Evolutionary conservation across 2,888 invertebrate genomes (phyloP).

Genomic region (Molanna angustata): DNA sequence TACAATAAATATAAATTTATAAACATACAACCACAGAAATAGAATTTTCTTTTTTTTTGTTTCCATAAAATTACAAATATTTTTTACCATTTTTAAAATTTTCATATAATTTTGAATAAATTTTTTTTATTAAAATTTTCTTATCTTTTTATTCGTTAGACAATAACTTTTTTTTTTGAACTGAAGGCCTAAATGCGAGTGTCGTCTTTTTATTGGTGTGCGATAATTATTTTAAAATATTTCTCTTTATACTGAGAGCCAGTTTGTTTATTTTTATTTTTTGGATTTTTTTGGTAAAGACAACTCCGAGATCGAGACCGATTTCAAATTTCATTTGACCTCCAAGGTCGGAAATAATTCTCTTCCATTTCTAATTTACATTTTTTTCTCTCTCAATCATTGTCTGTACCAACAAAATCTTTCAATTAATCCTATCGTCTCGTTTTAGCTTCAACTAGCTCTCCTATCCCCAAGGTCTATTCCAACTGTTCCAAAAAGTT

Average conservation of each 20-base stretch:
- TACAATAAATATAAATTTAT: constrained; percentile 26
- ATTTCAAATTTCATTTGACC: too few species aligned
- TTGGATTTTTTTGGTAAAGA: too few species aligned
- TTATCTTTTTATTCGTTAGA: constrained; percentile 29
- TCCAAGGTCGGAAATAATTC: too few species aligned
- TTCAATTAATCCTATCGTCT: too few species aligned
- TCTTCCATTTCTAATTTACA: too few species aligned
- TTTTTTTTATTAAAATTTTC: constrained; percentile 29
- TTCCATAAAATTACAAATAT: constrained; percentile 31
- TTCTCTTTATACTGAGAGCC: background rate
- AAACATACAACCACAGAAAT: constrained; percentile 33
- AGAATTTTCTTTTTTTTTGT: constrained; percentile 32
- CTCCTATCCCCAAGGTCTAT: constrained; percentile 60
- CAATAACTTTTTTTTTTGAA: constrained; percentile 47
- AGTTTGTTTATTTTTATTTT: background rate
- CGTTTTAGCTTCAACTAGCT: too few species aligned
- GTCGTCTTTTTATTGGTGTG: constrained; percentile 62
- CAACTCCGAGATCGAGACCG: too few species aligned
- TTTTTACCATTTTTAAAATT: constrained; percentile 26
- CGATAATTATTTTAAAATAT: constrained; percentile 35
- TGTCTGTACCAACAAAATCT: too few species aligned
- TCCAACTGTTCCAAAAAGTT: constrained; percentile 99
- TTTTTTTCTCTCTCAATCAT: too few species aligned
- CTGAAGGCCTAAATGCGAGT: constrained; percentile 68
- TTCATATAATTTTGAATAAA: constrained; percentile 33